Conservation (phyloP, 2,113 vertebrate species). For the Mola mola region DNA sequence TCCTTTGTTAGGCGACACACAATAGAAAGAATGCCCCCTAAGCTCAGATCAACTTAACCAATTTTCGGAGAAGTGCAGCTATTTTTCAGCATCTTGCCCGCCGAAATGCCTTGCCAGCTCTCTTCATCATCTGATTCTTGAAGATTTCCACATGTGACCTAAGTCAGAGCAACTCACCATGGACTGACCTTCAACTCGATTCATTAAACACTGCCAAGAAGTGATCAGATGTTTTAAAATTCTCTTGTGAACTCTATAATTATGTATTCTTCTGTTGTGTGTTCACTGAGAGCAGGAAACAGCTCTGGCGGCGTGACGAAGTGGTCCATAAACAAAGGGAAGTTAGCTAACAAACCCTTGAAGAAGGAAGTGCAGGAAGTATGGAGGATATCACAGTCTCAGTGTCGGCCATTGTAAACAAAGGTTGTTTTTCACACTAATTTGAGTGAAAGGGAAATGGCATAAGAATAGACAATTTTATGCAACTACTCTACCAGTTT, state of each 20-base stretch:
- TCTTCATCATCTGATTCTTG: constrained; percentile 59
- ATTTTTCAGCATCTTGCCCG: constrained; percentile 53
- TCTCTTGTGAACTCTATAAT: constrained; percentile 45
- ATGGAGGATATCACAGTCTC: constrained; percentile 49
- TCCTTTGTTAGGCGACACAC: constrained; percentile 50
- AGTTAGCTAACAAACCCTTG: constrained; percentile 53
- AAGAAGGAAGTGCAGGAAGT: constrained; percentile 66
- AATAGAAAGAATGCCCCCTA: constrained; percentile 54
- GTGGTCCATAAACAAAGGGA: constrained; percentile 67
- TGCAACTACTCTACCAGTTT: constrained; percentile 22
- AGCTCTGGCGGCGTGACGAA: constrained; percentile 40
- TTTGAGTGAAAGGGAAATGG: constrained; percentile 56
- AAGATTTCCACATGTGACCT: constrained; percentile 35
- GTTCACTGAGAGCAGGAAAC: constrained; percentile 61
- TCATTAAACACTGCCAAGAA: constrained; percentile 31
- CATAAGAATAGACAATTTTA: constrained; percentile 60
- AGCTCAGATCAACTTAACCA: constrained; percentile 36
- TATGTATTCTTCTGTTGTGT: constrained; percentile 55
- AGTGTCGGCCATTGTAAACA: constrained; percentile 63
- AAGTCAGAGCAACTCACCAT: constrained; percentile 64
- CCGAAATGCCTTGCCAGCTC: constrained; percentile 33
- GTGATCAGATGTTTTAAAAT: constrained; percentile 39
- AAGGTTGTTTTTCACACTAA: constrained; percentile 60
- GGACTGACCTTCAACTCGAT: constrained; percentile 47
- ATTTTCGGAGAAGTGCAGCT: constrained; percentile 18